Conservation (phyloP, 1,140 invertebrate genomes). For the Drosophila nebulosa region DNA sequence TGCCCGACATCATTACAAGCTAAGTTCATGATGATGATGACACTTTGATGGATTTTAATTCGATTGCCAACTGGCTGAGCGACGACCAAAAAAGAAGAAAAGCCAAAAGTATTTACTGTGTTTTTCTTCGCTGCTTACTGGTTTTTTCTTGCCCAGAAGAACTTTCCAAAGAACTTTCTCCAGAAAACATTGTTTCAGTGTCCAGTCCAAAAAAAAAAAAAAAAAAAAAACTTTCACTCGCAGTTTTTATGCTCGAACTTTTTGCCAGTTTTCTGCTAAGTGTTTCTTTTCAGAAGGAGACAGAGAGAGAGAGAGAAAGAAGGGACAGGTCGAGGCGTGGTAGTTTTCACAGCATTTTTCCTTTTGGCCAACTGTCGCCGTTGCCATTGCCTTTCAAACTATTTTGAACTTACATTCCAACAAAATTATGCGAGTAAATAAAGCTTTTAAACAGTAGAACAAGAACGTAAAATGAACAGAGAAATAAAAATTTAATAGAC, state of each 20-base stretch:
- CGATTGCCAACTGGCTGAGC: slow-evolving; percentile 21
- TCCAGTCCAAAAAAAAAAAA: slow-evolving; percentile 27
- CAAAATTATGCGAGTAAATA: background rate
- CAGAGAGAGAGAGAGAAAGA: background rate
- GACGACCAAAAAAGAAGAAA: background rate
- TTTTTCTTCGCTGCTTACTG: slow-evolving; percentile 1
- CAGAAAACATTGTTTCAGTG: slow-evolving; percentile 56
- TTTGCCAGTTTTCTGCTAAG: slow-evolving; percentile 43
- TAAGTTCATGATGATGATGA: slow-evolving; percentile 37
- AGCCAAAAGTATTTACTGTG: slow-evolving; percentile 38
- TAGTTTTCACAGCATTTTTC: slow-evolving; percentile 23
- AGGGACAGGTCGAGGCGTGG: too few relatives aligned
- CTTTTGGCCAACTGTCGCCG: background rate
- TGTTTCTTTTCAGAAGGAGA: slow-evolving; percentile 28
- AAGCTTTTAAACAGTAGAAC: background rate
- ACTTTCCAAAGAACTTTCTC: background rate
- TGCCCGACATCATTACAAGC: slow-evolving; percentile 14
- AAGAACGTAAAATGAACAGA: background rate
- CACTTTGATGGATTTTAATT: slow-evolving; percentile 67
- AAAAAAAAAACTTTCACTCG: slow-evolving; percentile 48
- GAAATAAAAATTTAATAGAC: background rate
- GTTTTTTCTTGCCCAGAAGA: background rate
- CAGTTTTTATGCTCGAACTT: slow-evolving; percentile 57
- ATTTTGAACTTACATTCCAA: slow-evolving; percentile 18
- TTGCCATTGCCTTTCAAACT: background rate